phyloP scores from a whole-genome alignment of 2,113 vertebrate species.

The Tonatia bakeri region DNA sequence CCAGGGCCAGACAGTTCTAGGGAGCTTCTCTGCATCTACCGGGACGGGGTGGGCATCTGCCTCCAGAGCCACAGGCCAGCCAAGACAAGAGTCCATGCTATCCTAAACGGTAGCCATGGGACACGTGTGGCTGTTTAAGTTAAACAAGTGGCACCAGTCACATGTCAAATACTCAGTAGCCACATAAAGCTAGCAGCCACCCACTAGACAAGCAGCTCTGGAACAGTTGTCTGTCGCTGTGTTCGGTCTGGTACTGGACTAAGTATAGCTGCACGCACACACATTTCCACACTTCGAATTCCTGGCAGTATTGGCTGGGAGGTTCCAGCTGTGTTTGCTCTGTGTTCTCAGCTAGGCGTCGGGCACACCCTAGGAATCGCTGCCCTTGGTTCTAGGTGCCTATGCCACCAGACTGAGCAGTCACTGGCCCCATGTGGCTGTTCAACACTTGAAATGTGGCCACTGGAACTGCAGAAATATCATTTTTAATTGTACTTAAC shows the following conservation, averaged over 20 bases:
- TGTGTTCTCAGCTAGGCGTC: background rate
- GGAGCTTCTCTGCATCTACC: background rate
- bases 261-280: fast-evolving
- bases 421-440: background rate
- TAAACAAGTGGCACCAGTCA: background rate
- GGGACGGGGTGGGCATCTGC: background rate
- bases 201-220: background rate
- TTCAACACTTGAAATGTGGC: background rate
- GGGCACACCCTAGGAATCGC: fast-evolving
- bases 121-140: background rate
- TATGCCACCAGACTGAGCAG: fast-evolving
- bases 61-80: background rate
- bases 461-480: background rate
- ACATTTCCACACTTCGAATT: background rate
- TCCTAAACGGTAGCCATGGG: background rate
- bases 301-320: background rate
- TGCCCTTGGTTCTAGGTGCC: background rate
- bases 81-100: background rate
- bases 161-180: background rate
- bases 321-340: background rate
- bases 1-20: background rate
- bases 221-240: background rate
- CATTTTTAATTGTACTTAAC: background rate
- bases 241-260: background rate
- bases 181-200: background rate